Evolutionary conservation across 2,888 invertebrate species (phyloP).

Genomic region (Synergus itoensis): DNA sequence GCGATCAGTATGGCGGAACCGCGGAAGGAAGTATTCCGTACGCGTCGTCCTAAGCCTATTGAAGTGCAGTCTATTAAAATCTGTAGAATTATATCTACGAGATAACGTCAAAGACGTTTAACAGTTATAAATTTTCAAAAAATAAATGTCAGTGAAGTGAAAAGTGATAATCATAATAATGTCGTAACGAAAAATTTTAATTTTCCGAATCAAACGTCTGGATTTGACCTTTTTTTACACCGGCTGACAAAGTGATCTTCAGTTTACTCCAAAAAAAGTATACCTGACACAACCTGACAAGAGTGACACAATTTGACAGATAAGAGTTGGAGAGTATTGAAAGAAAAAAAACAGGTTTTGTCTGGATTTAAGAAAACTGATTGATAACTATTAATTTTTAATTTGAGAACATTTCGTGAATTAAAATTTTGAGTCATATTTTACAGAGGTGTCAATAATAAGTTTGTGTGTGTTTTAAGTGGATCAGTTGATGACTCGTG

Average conservation of each 20-base stretch:
- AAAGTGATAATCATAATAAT: not conserved
- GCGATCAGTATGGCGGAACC: not conserved
- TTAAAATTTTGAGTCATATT: not conserved
- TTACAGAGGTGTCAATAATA: not conserved
- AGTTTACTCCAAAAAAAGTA: conserved; percentile 12
- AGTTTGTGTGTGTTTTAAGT: conserved; percentile 10
- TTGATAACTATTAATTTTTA: not conserved
- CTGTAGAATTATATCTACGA: conserved; percentile 2
- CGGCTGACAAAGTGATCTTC: conserved; percentile 22
- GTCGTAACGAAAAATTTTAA: not conserved
- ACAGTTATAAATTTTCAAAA: not conserved
- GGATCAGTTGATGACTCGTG: conserved; percentile 29
- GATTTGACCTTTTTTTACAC: conserved; percentile 12
- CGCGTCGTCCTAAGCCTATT: conserved; percentile 1
- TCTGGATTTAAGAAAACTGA: not conserved
- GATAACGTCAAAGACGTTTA: no score
- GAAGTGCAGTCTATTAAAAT: not conserved
- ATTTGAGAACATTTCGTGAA: not conserved
- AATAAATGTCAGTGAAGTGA: not conserved
- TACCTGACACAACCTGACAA: not conserved
- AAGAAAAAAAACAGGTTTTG: not conserved
- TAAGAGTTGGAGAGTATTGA: not conserved
- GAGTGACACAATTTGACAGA: conserved; percentile 10
- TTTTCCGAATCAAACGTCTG: not conserved
- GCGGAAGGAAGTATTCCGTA: conserved; percentile 14